Evolutionary conservation across 2,888 invertebrate species (phyloP), one percentile per base, ranked within the genome.

Genomic region (Biston betularia): DNA sequence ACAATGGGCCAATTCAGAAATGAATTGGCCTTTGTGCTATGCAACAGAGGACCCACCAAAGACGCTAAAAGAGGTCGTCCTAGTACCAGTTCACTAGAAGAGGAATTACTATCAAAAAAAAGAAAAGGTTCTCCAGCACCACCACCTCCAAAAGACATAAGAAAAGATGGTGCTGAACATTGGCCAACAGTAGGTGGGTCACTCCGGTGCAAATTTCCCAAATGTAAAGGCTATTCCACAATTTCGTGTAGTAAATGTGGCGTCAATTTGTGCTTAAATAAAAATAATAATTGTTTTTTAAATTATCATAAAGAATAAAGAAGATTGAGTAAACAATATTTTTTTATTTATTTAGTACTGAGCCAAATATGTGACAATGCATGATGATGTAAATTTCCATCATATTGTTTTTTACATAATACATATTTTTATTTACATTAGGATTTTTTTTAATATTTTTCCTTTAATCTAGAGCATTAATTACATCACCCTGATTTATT

Each of bases 161-260:
- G 81, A 65, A 82, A 71, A 76, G 82, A 83, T 83, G 80, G 78
- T 77, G 11, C 75, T 81, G 81, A 82, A 74, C 80, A 84, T 81
- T 84, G 35, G 82, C 80, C 80, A 80, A 78, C 62, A 82, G 79
- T 81, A 72, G 81, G 80, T 79, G 77, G 78, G 74, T 79, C 79
- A 78, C 80, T 81, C 73, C 4, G 35, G 7, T 35, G 35, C 78
- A 82, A 84, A 82, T 81, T 50, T 75, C 81, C 79, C 48, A 79
- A 84, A 80, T 81, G 80, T 65, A 82, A 80, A 38, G 49, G 62
- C 42, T 81, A 82, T 80, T 81, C 80, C 70, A 83, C 82, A 81
- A 81, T 81, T 61, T 76, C 76, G 46, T 82, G 79, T 74, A 76
- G 0, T 75, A 82, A 80, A 81, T 80, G 82, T 80, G 71, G 77